phyloP scores from a whole-genome alignment of 2,888 invertebrate species.

The Agapostemon virescens region DNA sequence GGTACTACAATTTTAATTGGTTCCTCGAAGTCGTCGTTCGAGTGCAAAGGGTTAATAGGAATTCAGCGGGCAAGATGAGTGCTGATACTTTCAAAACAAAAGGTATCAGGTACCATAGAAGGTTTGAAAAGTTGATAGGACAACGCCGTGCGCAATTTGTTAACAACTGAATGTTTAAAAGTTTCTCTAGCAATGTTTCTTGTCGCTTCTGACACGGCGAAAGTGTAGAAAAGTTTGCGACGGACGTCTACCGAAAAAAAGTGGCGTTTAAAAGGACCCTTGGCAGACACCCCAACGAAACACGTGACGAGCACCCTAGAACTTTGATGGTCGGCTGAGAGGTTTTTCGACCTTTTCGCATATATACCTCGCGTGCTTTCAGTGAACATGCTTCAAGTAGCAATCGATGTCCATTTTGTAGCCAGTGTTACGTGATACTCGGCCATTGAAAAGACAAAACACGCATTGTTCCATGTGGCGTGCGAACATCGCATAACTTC shows the following conservation, averaged over 20 bases:
- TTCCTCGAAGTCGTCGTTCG: no score
- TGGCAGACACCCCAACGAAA: constrained; percentile 36
- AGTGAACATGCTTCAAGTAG: constrained; percentile 42
- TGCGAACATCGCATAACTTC: not conserved
- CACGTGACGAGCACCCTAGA: constrained; percentile 55
- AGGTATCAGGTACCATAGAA: no score
- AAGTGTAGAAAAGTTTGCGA: not conserved
- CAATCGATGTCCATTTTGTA: constrained; percentile 36
- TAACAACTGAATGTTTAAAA: not conserved
- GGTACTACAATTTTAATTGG: no score
- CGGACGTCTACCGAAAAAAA: constrained; percentile 29
- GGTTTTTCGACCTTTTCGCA: constrained; percentile 44
- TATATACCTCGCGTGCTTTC: constrained; percentile 25
- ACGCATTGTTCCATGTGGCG: not conserved
- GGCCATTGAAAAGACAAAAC: not conserved
- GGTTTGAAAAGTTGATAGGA: not conserved
- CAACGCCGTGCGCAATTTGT: not conserved
- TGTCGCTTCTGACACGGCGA: not conserved
- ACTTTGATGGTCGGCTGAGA: constrained; percentile 38
- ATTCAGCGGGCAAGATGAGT: not conserved
- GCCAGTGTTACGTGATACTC: constrained; percentile 18
- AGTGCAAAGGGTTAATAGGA: no score
- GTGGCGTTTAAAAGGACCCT: constrained; percentile 32
- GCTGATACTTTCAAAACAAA: not conserved
- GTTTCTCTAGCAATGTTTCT: not conserved